These are phyloP conservation scores for Sebastes oblongus DNA, from an alignment of 2,797 vertebrate species.

Conservation along the genomic window DNA sequence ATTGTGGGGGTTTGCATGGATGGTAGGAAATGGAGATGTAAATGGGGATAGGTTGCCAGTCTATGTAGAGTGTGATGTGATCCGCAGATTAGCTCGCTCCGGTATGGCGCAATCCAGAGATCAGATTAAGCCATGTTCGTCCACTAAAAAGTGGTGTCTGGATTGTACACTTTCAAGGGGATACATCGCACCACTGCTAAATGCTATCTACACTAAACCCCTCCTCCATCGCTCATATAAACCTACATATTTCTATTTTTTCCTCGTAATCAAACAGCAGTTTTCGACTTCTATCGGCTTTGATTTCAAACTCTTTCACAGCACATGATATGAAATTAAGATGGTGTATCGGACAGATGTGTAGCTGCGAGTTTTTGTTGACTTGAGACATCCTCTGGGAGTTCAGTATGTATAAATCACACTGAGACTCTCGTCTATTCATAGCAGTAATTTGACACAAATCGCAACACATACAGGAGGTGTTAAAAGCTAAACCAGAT, in stretches of 20 bases:
- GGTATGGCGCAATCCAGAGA: slow-evolving; percentile 41
- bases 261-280: background rate
- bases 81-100: slow-evolving; percentile 65
- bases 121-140: slow-evolving; percentile 46
- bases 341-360: slow-evolving; percentile 6
- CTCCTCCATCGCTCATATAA: background rate
- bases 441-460: slow-evolving; percentile 67
- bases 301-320: slow-evolving; percentile 3
- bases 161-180: slow-evolving; percentile 9
- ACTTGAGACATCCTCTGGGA: slow-evolving; percentile 33
- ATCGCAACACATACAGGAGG: slow-evolving; percentile 61
- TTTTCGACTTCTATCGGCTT: slow-evolving; percentile 10
- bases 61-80: slow-evolving; percentile 57
- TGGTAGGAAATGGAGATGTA: slow-evolving; percentile 68
- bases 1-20: slow-evolving; percentile 52
- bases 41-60: slow-evolving; percentile 54
- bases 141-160: slow-evolving; percentile 23
- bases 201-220: background rate
- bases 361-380: slow-evolving; percentile 39
- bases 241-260: background rate
- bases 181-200: slow-evolving; percentile 11
- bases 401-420: background rate
- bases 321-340: background rate
- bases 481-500: slow-evolving; percentile 81
- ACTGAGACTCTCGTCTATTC: slow-evolving; percentile 47